Base-by-base conservation (phyloP, 2,797 vertebrate species). In the Poecilia gillii region DNA sequence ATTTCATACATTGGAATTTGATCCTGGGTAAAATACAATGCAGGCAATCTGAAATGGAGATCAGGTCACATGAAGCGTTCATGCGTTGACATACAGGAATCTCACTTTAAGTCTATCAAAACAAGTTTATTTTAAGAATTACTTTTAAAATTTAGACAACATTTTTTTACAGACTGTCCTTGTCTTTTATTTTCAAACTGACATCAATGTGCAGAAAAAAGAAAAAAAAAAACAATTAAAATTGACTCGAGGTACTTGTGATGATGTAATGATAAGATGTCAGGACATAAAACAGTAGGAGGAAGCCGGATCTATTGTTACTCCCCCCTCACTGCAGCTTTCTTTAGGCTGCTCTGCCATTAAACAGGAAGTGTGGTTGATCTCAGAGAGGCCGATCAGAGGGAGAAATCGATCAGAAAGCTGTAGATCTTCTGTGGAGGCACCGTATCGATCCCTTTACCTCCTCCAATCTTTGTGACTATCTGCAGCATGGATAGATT, bases 401-500 rank as follows among this genome's bases (percentile, higher is more conserved):
- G 85, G 47, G 87, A 88, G 89, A 88, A 93, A 94, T 95, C 90
- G 81, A 95, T 94, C 87, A 93, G 87, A 89, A 93, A 93, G 94
- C 93, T 92, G 94, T 95, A 93, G 89, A 90, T 95, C 92, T 92
- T 90, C 85, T 92, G 92, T 76, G 90, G 93, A 94, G 91, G 86
- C 82, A 73, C 81, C 43, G 43, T 93, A 95, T 96, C 90, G 95
- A 96, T 94, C 91, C 80, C 73, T 82, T 84, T 79, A 71, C 87
- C 89, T 82, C 88, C 90, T 88, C 90, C 91, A 91, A 92, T 94
- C 90, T 84, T 91, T 91, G 91, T 89, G 93, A 95, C 95, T 86
- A 94, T 94, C 92, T 89, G 85, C 90, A 84, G 89, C 87, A 87
- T 82, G 86, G 92, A 90, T 90, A 86, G 87, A 92, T 92, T 91